Conservation (phyloP, 2,888 invertebrate species). For the Ophion slaviceki region DNA sequence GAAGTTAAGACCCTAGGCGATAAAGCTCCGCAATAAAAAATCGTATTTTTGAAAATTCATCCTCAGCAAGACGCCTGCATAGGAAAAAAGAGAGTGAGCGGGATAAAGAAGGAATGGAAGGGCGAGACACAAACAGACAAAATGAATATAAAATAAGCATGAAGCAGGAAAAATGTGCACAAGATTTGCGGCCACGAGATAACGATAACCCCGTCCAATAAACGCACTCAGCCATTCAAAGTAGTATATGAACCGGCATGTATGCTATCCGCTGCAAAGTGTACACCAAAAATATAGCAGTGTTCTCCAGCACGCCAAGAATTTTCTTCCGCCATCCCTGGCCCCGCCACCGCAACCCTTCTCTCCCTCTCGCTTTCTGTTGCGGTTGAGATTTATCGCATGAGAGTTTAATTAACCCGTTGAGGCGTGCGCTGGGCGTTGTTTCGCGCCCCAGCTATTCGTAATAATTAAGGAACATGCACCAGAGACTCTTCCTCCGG, state of each 20-base stretch:
- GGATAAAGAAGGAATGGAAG: background rate
- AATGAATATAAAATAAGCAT: constrained; percentile 44
- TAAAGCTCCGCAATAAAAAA: no score
- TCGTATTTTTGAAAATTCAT: no score
- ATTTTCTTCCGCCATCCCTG: background rate
- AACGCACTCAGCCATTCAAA: background rate
- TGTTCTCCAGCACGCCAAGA: constrained; percentile 35
- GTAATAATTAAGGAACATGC: constrained; percentile 72
- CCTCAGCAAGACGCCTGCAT: no score
- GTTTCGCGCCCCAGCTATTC: constrained; percentile 68
- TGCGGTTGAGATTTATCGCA: constrained; percentile 69
- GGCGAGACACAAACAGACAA: background rate
- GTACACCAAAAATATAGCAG: constrained; percentile 26
- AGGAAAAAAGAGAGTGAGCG: background rate
- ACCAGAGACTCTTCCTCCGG: constrained; percentile 45
- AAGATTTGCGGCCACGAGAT: constrained; percentile 33
- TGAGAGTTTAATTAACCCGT: constrained; percentile 72
- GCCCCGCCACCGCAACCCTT: background rate
- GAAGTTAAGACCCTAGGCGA: no score
- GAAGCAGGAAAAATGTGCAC: constrained; percentile 47
- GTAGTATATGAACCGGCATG: constrained; percentile 15
- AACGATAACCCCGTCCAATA: constrained; percentile 21
- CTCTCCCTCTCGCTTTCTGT: constrained; percentile 32
- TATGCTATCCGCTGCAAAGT: constrained; percentile 27
- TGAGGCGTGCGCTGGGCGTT: constrained; percentile 65